Conservation (phyloP, 2,888 invertebrate species). For the Thysanoteuthis rhombus region DNA sequence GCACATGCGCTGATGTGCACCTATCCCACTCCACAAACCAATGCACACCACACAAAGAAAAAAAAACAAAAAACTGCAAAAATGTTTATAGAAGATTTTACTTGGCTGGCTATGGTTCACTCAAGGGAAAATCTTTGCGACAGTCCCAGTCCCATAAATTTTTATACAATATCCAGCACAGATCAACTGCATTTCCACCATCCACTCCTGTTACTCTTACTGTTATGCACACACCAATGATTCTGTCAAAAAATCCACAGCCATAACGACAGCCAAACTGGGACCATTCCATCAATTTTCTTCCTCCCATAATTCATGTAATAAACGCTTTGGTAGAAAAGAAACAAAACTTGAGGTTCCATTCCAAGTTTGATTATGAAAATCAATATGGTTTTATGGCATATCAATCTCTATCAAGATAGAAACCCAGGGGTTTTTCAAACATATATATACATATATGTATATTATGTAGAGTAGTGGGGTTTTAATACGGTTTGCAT, state of each 20-base stretch:
- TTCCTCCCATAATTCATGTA: background rate
- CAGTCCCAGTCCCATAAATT: background rate
- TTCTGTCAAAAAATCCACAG: background rate
- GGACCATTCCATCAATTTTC: background rate
- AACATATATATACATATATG: too few species aligned
- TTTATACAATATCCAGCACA: background rate
- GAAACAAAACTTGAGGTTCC: background rate
- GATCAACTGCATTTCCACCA: background rate
- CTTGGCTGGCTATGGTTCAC: background rate
- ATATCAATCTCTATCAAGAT: too few species aligned
- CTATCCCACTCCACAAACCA: background rate
- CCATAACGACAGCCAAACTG: background rate
- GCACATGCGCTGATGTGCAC: too few species aligned
- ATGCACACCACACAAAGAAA: background rate
- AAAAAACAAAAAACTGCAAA: background rate
- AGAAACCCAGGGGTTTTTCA: too few species aligned
- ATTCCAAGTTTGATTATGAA: background rate
- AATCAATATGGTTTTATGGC: background rate
- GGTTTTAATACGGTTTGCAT: too few species aligned
- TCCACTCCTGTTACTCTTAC: background rate
- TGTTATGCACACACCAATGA: background rate
- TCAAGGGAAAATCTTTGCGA: background rate
- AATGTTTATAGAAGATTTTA: background rate
- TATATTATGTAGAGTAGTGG: too few species aligned
- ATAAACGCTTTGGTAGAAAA: background rate